A percentile compares a stretch with the other conserved stretches of the same genome.
Conservation (phyloP, 2,797 vertebrate species). For the Alca torda region DNA sequence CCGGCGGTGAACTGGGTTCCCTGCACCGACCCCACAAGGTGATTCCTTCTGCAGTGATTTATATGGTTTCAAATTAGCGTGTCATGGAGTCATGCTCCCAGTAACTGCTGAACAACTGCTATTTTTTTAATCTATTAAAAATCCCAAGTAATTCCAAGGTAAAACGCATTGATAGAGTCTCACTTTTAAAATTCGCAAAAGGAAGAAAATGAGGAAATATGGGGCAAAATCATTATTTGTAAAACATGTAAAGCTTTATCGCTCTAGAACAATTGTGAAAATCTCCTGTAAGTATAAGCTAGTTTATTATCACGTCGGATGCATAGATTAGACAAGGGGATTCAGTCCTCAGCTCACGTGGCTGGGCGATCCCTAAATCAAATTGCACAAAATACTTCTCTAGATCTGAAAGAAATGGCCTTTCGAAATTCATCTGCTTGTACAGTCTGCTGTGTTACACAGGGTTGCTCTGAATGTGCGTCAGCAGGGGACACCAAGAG, state of each 20-base stretch:
- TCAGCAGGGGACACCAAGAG: background rate
- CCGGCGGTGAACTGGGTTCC: constrained; percentile 70
- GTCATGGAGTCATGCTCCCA: background rate
- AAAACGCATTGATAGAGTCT: background rate
- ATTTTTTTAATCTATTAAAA: background rate
- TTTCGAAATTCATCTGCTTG: background rate
- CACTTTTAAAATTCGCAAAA: background rate
- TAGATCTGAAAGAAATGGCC: background rate
- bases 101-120: background rate
- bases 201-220: background rate
- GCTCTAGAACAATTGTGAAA: background rate
- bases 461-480: background rate
- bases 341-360: background rate
- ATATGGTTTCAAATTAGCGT: background rate
- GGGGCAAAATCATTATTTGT: background rate
- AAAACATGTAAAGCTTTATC: background rate
- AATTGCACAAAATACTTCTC: background rate
- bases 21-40: constrained; percentile 72
- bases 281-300: background rate
- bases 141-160: background rate
- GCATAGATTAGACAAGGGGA: background rate
- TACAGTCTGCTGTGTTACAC: background rate
- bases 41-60: background rate
- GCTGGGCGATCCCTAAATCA: background rate
- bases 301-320: background rate